Evolutionary conservation across 2,888 invertebrate genomes (phyloP), one percentile per base, ranked within the genome.

Genomic region (Yponomeuta plumbellus): DNA sequence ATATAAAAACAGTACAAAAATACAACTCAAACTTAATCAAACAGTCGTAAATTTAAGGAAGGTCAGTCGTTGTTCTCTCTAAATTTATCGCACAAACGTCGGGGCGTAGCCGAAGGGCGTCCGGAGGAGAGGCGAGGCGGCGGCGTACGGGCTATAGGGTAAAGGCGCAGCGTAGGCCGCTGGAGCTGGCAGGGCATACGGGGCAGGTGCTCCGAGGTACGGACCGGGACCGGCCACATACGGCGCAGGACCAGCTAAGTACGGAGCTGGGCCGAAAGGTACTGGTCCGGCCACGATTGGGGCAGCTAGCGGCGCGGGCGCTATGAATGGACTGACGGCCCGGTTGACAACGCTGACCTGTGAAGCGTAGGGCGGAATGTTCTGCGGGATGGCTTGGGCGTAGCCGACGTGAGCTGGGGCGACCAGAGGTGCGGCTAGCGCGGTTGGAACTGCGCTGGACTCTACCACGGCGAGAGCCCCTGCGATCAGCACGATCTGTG

Each of bases 301-400:
- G 1, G 75, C 74, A 10, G 76, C 75, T 6, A 73, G 71, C 3
- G 82, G 79, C 0, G 68, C 63, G 4, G 69, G 40, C 61, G 73
- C 88, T 22, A 89, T 73, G n/a, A 83, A 70, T 26, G 86, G 83
- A 61, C 81, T 86, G 1, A 89, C 73, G 52, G 86, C 86, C 72
- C 84, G 88, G 69, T 83, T 92, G 69, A 91, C 90, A 11, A 93
- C 88, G 79, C 87, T 94, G 68, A 93, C 82, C 79, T 94, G 93
- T 2, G 93, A 91, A 1, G 93, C 93, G 72, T 92, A 93, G 1
- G 94, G 94, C 64, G 93, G 92, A 61, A 94, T 86, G 71, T 93
- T 94, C 71, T 93, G 93, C 0, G 94, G 94, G 26, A 94, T 88
- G 20, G 93, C 92, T 72, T 89, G 92, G 67, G 85, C 86, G 71